Conservation (phyloP, 2,888 invertebrate genomes). For the Lepas anatifera region DNA sequence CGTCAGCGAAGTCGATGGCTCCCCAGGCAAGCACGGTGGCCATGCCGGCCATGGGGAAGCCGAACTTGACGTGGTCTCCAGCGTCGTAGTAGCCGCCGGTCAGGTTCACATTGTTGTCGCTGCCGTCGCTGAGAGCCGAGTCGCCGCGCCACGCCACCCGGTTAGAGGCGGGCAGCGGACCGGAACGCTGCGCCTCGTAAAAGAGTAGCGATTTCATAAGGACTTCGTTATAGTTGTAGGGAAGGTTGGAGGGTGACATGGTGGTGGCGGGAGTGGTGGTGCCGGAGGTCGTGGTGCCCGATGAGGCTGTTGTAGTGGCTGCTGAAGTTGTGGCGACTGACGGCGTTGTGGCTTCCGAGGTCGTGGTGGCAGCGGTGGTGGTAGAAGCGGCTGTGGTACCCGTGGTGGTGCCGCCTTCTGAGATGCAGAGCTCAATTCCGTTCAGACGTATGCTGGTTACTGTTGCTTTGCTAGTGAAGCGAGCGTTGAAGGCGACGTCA, state of each 20-base stretch:
- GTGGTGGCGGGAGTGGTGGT: background rate
- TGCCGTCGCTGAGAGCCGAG: constrained; percentile 42
- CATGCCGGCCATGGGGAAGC: constrained; percentile 22
- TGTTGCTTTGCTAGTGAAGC: background rate
- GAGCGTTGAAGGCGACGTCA: background rate
- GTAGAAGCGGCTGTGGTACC: background rate
- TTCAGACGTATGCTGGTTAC: background rate
- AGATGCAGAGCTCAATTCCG: background rate
- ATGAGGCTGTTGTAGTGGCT: background rate
- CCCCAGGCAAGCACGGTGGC: constrained; percentile 17
- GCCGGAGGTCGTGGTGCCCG: constrained; percentile 8
- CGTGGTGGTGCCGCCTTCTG: background rate
- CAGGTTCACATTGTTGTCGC: constrained; percentile 42
- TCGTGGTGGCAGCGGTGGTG: background rate
- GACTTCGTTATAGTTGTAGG: constrained; percentile 24
- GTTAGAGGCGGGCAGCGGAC: constrained; percentile 37
- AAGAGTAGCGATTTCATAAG: constrained; percentile 25
- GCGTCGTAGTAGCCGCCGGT: constrained; percentile 24
- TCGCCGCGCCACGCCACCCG: constrained; percentile 43
- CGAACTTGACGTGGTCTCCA: too few relatives aligned
- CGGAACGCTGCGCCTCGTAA: constrained; percentile 27
- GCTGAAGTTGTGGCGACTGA: background rate
- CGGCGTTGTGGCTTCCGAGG: background rate
- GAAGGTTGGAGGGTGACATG: background rate
- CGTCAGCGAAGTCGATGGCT: constrained; percentile 19